Evolutionary conservation across 2,113 vertebrate genomes (phyloP).

Genomic region (Amphiprion percula): DNA sequence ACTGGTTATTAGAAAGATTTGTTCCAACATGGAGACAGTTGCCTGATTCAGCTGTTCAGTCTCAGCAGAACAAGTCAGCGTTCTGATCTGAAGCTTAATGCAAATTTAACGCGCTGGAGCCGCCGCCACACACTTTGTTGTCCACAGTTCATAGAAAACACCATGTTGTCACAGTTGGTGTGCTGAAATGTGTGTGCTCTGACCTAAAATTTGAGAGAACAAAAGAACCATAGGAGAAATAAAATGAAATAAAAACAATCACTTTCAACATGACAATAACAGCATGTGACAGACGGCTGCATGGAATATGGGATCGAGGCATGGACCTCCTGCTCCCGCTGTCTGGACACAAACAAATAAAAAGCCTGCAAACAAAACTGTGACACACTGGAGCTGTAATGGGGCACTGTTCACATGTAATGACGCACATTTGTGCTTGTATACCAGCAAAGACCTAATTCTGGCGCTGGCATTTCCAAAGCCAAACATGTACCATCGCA

Average conservation of each 20-base stretch:
- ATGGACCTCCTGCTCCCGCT: constrained; percentile 46
- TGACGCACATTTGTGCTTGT: background rate
- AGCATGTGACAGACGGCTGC: constrained; percentile 45
- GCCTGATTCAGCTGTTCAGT: constrained; percentile 56
- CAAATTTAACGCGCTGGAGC: constrained; percentile 50
- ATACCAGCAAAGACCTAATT: background rate
- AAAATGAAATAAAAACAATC: constrained; percentile 22
- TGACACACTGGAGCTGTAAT: constrained; percentile 23
- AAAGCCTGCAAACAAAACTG: constrained; percentile 33
- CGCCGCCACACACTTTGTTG: constrained; percentile 40
- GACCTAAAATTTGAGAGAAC: constrained; percentile 53
- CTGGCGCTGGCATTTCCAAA: background rate
- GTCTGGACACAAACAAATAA: constrained; percentile 43
- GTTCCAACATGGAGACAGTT: constrained; percentile 54
- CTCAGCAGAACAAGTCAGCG: constrained; percentile 44
- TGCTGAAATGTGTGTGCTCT: constrained; percentile 15
- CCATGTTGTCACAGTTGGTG: background rate
- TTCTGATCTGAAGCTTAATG: constrained; percentile 69
- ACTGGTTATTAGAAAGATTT: constrained; percentile 68
- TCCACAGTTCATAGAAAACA: constrained; percentile 46
- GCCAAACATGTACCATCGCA: background rate
- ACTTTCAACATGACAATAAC: constrained; percentile 24
- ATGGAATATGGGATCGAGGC: constrained; percentile 48
- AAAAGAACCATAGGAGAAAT: constrained; percentile 20
- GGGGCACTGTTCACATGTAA: constrained; percentile 19